These are phyloP conservation scores for Lasioglossum morio DNA, from an alignment of 2,888 invertebrate genomes.

Conservation along the genomic window DNA sequence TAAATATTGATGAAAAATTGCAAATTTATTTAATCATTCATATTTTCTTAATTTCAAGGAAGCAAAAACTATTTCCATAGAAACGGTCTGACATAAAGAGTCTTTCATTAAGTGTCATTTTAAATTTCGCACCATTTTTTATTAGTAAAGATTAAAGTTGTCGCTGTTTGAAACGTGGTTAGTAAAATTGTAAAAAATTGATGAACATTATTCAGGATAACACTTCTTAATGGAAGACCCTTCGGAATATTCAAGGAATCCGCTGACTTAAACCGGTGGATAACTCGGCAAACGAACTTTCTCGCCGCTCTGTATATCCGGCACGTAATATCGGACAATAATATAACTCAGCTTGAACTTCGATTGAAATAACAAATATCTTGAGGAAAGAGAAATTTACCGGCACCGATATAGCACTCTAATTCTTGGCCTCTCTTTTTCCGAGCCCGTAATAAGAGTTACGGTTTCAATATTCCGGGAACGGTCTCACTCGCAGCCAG, in stretches of 20 bases:
- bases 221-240: too few relatives aligned
- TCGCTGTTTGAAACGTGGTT: too few relatives aligned
- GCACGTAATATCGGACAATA: background rate
- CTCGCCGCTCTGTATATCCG: background rate
- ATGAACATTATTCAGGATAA: too few relatives aligned
- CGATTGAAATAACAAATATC: constrained; percentile 20
- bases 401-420: constrained; percentile 12
- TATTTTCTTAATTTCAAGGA: too few relatives aligned
- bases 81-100: too few relatives aligned
- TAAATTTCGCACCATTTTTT: too few relatives aligned
- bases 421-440: constrained; percentile 42
- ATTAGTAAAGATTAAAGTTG: too few relatives aligned
- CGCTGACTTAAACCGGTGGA: background rate
- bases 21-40: too few relatives aligned
- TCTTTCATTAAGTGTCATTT: too few relatives aligned
- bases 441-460: constrained; percentile 46
- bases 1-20: too few relatives aligned
- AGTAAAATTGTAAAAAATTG: too few relatives aligned
- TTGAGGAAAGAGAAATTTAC: constrained; percentile 16
- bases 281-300: background rate
- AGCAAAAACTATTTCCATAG: too few relatives aligned
- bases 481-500: constrained; percentile 25
- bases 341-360: background rate
- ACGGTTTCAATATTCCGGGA: constrained; percentile 60
- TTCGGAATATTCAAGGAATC: background rate